Conservation (phyloP, 2,888 invertebrate species). For the Leptarthrus brevirostris region DNA sequence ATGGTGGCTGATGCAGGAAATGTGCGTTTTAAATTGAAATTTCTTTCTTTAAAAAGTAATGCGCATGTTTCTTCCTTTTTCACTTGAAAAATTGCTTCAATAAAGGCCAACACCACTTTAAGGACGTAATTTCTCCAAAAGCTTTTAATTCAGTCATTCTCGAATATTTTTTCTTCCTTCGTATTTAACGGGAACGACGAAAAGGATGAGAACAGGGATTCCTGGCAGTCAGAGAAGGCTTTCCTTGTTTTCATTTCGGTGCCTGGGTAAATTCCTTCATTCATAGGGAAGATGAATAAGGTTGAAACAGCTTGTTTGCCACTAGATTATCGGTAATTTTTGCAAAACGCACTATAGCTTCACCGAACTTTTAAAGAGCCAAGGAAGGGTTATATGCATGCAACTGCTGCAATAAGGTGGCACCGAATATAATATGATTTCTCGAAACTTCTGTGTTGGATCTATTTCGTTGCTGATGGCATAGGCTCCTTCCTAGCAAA, state of each 20-base stretch:
- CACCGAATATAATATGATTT: neutral
- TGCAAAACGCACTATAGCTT: no score
- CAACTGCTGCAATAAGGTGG: neutral
- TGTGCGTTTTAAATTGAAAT: slow-evolving; percentile 47
- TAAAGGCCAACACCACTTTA: slow-evolving; percentile 7
- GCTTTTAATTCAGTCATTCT: slow-evolving; percentile 31
- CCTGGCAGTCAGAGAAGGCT: no score
- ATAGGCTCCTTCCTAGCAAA: slow-evolving; percentile 6
- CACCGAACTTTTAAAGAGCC: no score
- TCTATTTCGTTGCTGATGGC: neutral
- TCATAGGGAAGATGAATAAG: no score
- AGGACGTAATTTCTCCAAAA: neutral
- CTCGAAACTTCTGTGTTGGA: slow-evolving; percentile 18
- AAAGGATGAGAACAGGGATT: neutral
- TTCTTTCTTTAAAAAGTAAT: slow-evolving; percentile 44
- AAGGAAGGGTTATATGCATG: neutral
- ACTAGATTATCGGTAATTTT: no score
- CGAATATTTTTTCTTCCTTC: neutral
- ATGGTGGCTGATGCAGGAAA: slow-evolving; percentile 35
- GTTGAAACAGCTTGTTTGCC: no score
- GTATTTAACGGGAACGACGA: neutral
- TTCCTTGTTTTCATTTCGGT: no score
- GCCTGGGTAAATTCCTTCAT: no score
- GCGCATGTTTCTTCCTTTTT: slow-evolving; percentile 44
- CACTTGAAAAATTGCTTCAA: slow-evolving; percentile 33